Evolutionary conservation across 2,888 invertebrate genomes (phyloP), one percentile per base, ranked within the genome.

Genomic region (Amphipoea lucens): DNA sequence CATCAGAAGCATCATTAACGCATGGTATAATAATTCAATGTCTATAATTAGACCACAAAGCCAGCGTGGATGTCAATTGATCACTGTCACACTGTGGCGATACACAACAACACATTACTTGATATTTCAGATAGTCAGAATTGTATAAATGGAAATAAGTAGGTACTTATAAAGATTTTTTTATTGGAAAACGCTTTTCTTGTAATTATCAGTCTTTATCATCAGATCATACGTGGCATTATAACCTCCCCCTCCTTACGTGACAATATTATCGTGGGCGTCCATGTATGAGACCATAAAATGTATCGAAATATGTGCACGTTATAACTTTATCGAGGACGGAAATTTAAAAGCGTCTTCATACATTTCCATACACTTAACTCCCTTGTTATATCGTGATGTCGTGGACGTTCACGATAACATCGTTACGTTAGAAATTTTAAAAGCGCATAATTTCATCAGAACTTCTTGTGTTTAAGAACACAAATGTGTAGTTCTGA

Each of bases 41-140:
- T 70, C 69, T 81, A 76, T 81, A 70, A 75, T 81, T 71, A 76
- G 36, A 76, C 45, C 76, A 67, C 76, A 81, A 76, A 81, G 81
- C 81, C 60, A 70, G 66, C 14, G 70, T 70, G 57, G 66, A 60
- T 67, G 6, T 23, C 76, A 76, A 76, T 81, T 82, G 76, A 76
- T 81, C 76, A 67, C 54, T 81, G 70, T 81, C 70, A 67, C 45
- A 54, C 51, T 66, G 40, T 42, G 42, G 29, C 7, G n/a, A 45
- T 29, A 71, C 45, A 70, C n/a, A 67, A 70, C 20, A 67, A 60
- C 45, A 23, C n/a, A 45, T 40, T 48, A 75, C n/a, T 54, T 81
- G 67, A 40, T 29, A 42, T 82, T 76, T 71, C 40, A 57, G 23
- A 62, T 70, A 54, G 17, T 40, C 40, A 71, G 9, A 40, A 42